Evolutionary conservation across 2,888 invertebrate species (phyloP).

Genomic region (Blera fallax): DNA sequence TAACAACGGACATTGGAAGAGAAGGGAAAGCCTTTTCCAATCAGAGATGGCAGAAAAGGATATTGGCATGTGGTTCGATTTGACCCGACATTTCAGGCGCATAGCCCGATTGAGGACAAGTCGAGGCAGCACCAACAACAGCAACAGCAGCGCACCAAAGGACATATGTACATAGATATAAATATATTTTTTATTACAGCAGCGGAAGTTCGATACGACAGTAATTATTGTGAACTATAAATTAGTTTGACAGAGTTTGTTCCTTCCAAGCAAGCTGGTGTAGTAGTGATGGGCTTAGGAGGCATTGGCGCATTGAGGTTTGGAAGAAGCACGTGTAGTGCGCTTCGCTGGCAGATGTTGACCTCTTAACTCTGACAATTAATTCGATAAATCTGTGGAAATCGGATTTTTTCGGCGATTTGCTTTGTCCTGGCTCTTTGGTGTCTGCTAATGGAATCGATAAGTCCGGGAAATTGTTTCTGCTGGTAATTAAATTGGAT

Average conservation of each 20-base stretch:
- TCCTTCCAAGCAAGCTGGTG: background rate
- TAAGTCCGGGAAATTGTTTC: background rate
- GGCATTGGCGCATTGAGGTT: background rate
- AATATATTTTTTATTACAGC: background rate
- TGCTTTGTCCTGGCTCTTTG: background rate
- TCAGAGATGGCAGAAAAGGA: background rate
- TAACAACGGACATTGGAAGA: slow-evolving; percentile 48
- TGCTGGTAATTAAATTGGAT: background rate
- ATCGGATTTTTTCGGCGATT: slow-evolving; percentile 9
- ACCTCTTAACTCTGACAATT: slow-evolving; percentile 24
- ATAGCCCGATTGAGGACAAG: background rate
- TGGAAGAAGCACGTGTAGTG: background rate
- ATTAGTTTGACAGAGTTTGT: slow-evolving; percentile 31
- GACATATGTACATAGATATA: slow-evolving; percentile 4
- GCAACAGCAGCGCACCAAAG: background rate
- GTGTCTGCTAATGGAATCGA: background rate
- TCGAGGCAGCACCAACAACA: background rate
- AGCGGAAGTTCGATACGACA: slow-evolving; percentile 11
- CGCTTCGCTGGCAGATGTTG: background rate
- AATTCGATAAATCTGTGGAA: slow-evolving; percentile 37
- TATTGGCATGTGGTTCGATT: slow-evolving; percentile 51
- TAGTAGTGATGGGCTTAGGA: background rate
- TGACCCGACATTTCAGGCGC: slow-evolving; percentile 25
- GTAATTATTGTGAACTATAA: slow-evolving; percentile 34
- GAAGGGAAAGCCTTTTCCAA: background rate